Evolutionary conservation across 2,113 vertebrate genomes (phyloP).

Genomic region (Mirounga angustirostris): DNA sequence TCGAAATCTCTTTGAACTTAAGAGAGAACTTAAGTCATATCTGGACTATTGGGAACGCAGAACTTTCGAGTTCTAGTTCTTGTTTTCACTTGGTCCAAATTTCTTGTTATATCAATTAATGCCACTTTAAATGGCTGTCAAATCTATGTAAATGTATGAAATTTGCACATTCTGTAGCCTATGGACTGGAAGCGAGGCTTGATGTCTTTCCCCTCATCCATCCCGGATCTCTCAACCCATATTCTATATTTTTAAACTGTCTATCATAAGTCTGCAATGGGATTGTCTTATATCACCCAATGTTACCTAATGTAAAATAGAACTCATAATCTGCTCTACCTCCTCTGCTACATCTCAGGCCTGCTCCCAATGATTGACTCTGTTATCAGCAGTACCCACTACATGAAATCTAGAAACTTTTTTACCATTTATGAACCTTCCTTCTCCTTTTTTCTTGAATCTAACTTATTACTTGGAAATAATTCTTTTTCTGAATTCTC

Average conservation of each 20-base stretch:
- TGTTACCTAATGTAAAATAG: neutral
- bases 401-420: neutral
- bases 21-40: neutral
- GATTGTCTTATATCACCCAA: neutral
- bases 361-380: neutral
- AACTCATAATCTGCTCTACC: neutral
- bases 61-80: neutral
- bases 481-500: neutral
- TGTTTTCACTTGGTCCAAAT: neutral
- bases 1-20: slow-evolving; percentile 24
- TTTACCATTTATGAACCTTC: neutral
- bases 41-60: neutral
- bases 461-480: neutral
- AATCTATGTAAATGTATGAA: neutral
- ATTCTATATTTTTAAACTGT: neutral
- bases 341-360: neutral
- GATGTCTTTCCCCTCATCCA: neutral
- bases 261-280: neutral
- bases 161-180: neutral
- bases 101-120: neutral
- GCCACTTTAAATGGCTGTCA: neutral
- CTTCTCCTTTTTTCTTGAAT: neutral
- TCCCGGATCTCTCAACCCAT: neutral
- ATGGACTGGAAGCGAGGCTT: neutral
- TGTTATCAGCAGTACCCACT: neutral